phyloP scores from a whole-genome alignment of 2,797 vertebrate genomes.

The Okamejei kenojei region DNA sequence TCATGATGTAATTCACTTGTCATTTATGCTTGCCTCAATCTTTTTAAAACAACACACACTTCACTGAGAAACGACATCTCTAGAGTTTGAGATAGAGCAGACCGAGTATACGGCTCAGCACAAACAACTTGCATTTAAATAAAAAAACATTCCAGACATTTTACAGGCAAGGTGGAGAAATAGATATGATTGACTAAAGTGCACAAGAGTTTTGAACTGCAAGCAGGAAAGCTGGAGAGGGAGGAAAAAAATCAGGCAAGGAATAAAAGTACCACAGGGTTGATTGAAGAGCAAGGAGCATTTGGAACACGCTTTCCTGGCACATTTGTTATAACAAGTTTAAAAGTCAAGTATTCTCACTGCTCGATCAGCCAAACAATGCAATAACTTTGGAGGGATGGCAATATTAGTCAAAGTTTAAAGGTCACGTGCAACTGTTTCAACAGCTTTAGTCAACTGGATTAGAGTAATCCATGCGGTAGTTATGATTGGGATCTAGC shows the following conservation, averaged over 20 bases:
- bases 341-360: neutral
- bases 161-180: neutral
- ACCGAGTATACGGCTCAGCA: neutral
- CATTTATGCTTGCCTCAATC: neutral
- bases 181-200: neutral
- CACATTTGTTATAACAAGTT: neutral
- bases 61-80: neutral
- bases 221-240: no score
- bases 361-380: neutral
- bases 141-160: neutral
- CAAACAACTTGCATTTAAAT: neutral
- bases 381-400: neutral
- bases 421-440: neutral
- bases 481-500: neutral
- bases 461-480: neutral
- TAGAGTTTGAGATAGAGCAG: neutral
- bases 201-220: neutral
- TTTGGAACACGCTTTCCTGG: neutral
- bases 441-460: neutral
- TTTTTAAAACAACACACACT: neutral
- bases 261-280: neutral
- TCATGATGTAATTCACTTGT: neutral
- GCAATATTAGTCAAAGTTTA: neutral
- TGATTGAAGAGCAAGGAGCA: neutral
- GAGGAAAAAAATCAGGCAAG: neutral